Percentiles rank a stretch among this genome's conserved stretches.
Conservation (phyloP, 2,113 vertebrate genomes). For the Climacteris rufus region DNA sequence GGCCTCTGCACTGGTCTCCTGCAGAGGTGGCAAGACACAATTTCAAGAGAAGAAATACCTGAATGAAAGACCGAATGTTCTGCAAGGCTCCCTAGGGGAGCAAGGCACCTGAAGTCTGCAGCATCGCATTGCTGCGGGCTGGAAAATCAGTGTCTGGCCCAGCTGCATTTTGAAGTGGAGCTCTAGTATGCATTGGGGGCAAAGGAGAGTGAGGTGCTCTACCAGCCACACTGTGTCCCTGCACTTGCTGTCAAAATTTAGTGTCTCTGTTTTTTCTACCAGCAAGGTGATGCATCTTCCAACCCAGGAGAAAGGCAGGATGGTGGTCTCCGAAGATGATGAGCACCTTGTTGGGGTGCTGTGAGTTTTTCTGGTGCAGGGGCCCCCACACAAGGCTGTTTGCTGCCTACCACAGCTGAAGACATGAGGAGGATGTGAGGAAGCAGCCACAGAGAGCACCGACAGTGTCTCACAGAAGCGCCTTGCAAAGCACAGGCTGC, state of each 20-base stretch:
- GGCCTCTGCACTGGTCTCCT: fast-evolving
- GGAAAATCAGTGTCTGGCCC: neutral
- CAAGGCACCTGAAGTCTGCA: neutral
- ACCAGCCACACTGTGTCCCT: neutral
- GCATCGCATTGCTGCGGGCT: neutral
- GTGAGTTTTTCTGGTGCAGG: neutral
- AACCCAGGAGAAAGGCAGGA: neutral
- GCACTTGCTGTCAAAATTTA: neutral
- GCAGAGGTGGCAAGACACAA: neutral
- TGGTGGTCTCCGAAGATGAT: neutral
- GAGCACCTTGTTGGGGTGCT: neutral
- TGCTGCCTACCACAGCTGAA: neutral
- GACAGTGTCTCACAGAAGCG: fast-evolving
- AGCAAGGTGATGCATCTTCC: neutral
- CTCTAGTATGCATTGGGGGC: neutral
- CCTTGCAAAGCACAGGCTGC: neutral
- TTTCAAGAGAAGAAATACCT: neutral
- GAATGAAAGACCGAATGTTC: neutral
- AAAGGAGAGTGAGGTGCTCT: neutral
- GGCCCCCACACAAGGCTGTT: neutral
- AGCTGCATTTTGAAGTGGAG: neutral
- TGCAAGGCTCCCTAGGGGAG: neutral
- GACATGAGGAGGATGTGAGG: fast-evolving
- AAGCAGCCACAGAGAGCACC: neutral
- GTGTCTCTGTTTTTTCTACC: neutral